phyloP scores from a whole-genome alignment of 2,113 vertebrate genomes.

The Plestiodon gilberti region DNA sequence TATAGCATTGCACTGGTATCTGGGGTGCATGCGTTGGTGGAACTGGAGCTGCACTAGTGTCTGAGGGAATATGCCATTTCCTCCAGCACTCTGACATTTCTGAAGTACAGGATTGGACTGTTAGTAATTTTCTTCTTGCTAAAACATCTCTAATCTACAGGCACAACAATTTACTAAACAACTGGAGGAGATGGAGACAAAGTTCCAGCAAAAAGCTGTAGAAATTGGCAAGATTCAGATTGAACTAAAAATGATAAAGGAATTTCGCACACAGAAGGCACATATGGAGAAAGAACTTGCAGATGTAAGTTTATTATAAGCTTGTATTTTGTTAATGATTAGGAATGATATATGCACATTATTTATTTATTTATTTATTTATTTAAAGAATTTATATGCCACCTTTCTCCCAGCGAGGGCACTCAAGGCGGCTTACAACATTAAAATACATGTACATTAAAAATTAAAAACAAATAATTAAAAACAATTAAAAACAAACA shows the following conservation, averaged over 20 bases:
- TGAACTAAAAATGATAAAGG: slow-evolving; percentile 81
- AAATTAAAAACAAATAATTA: too few species aligned
- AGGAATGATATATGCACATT: background rate
- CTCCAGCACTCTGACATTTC: too few species aligned
- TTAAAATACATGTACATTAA: too few species aligned
- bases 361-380: too few species aligned
- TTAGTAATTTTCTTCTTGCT: slow-evolving; percentile 17
- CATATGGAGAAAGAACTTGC: slow-evolving; percentile 85
- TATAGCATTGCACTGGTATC: too few species aligned
- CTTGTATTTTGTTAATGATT: background rate
- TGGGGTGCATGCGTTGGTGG: too few species aligned
- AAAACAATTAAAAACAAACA: too few species aligned
- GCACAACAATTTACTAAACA: slow-evolving; percentile 70
- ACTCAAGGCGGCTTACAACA: too few species aligned
- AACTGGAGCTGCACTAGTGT: background rate
- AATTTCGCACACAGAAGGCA: slow-evolving; percentile 80
- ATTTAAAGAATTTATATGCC: too few species aligned
- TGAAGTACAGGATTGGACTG: background rate
- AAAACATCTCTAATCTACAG: slow-evolving; percentile 66
- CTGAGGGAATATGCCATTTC: background rate
- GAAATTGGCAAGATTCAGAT: slow-evolving; percentile 83
- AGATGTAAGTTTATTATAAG: slow-evolving; percentile 60
- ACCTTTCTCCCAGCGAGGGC: too few species aligned
- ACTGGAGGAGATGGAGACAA: slow-evolving; percentile 78
- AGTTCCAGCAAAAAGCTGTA: slow-evolving; percentile 75